Percentiles rank a stretch among this genome's conserved stretches.
Conservation (phyloP, 1,140 invertebrate genomes). For the Leptopilina clavipes region DNA sequence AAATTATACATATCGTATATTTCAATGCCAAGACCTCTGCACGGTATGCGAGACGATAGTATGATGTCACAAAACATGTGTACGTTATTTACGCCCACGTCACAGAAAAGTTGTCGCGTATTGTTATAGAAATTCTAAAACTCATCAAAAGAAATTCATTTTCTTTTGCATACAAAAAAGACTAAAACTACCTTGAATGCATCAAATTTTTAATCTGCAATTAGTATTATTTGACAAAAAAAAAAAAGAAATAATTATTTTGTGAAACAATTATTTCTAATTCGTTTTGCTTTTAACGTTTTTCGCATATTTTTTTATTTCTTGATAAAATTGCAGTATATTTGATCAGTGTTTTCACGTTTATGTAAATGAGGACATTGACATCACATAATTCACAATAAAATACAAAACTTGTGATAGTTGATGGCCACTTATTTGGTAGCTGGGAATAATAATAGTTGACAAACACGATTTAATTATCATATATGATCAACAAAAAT, state of each 20-base stretch:
- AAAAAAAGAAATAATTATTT: no score
- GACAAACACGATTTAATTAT: neutral
- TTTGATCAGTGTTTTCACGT: neutral
- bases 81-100: neutral
- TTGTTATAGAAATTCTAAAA: neutral
- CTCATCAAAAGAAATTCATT: neutral
- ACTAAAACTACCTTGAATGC: no score
- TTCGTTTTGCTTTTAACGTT: constrained; percentile 10
- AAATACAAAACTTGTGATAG: neutral
- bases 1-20: constrained; percentile 25
- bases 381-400: constrained; percentile 1
- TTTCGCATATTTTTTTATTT: constrained; percentile 47
- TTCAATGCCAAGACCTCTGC: constrained; percentile 14
- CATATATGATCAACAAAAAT: neutral
- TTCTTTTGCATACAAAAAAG: no score
- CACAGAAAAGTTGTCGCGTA: neutral
- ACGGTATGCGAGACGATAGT: constrained; percentile 14
- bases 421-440: neutral
- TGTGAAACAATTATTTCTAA: no score
- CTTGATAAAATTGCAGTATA: no score
- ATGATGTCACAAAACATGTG: constrained; percentile 27
- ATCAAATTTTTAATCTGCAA: no score
- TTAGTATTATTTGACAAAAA: no score
- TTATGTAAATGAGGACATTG: constrained; percentile 1
- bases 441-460: neutral